Base-by-base conservation (phyloP, 1,140 invertebrate genomes). In the Goniozus legneri region DNA sequence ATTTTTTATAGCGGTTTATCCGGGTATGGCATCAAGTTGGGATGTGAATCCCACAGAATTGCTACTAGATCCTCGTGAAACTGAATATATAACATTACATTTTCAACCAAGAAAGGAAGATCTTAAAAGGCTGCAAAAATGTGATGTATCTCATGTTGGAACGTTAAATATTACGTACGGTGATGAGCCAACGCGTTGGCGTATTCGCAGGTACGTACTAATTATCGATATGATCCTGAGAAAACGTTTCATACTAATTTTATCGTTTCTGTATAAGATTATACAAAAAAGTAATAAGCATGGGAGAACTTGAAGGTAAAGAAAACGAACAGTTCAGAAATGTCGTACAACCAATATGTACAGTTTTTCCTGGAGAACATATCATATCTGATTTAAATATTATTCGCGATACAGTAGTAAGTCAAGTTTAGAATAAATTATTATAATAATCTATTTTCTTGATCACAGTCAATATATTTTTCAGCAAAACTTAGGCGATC, bases 171-270 rank as follows among this genome's bases (percentile, higher is more conserved):
- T 75, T 8, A 73, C 54, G 6, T 60, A 73, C 36, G 73, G 69
- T 3, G 74, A 76, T 49, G 74, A 76, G 51, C 73, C 73, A 18
- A 69, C 73, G 19, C 63, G 74, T 19, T 69, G 65, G 52, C 54
- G 74, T 49, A 67, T 76, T 49, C 67, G 74, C 37, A 65, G 72
- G 72, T 73, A 43, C n/a, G n/a, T n/a, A n/a, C n/a, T n/a, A n/a
- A n/a, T n/a, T n/a, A n/a, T n/a, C n/a, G n/a, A n/a, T n/a, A n/a
- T n/a, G n/a, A n/a, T n/a, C n/a, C n/a, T n/a, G n/a, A n/a, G n/a
- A n/a, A n/a, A n/a, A n/a, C n/a, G n/a, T n/a, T n/a, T n/a, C n/a
- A n/a, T n/a, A n/a, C n/a, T n/a, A n/a, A n/a, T 21, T 44, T 35
- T 52, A n/a, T 24, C n/a, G n/a, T n/a, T n/a, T n/a, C n/a, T n/a